A percentile compares a stretch with the other conserved stretches of the same genome.
phyloP scores from a whole-genome alignment of 2,888 invertebrate genomes.

The Vanessa cardui region DNA sequence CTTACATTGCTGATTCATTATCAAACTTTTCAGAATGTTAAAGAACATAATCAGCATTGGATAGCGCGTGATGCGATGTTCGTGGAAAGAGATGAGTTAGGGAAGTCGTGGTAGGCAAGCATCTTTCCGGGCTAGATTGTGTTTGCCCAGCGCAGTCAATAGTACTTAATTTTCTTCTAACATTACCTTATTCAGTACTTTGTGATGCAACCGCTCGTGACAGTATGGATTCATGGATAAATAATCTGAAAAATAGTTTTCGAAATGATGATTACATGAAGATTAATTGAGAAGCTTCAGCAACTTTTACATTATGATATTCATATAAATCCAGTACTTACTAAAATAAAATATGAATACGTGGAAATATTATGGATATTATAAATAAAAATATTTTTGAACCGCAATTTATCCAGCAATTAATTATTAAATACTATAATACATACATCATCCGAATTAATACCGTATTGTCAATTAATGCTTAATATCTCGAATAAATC shows the following conservation, averaged over 20 bases:
- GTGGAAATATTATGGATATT: too few relatives aligned
- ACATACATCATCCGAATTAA: constrained; percentile 21
- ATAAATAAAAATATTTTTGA: too few relatives aligned
- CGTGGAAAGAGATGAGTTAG: neutral
- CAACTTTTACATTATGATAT: too few relatives aligned
- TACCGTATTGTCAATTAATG: constrained; percentile 26
- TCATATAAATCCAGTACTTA: too few relatives aligned
- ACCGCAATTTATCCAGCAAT: too few relatives aligned
- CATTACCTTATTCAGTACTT: constrained; percentile 33
- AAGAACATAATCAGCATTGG: constrained; percentile 21
- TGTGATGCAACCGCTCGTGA: constrained; percentile 23
- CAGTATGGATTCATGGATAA: neutral
- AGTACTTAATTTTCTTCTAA: constrained; percentile 62
- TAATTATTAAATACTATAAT: neutral
- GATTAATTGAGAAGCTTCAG: too few relatives aligned
- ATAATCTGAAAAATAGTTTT: too few relatives aligned
- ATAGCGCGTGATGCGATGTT: neutral
- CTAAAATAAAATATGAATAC: too few relatives aligned
- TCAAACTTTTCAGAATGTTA: neutral
- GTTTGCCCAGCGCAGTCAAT: constrained; percentile 55
- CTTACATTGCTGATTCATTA: constrained; percentile 32
- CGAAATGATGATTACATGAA: too few relatives aligned
- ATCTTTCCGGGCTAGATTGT: constrained; percentile 48
- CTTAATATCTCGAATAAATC: constrained; percentile 36
- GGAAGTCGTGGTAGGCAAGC: constrained; percentile 20